Evolutionary conservation across 2,888 invertebrate genomes (phyloP), one percentile per base, ranked within the genome.

Genomic region (Mechanitis mazaeus): DNA sequence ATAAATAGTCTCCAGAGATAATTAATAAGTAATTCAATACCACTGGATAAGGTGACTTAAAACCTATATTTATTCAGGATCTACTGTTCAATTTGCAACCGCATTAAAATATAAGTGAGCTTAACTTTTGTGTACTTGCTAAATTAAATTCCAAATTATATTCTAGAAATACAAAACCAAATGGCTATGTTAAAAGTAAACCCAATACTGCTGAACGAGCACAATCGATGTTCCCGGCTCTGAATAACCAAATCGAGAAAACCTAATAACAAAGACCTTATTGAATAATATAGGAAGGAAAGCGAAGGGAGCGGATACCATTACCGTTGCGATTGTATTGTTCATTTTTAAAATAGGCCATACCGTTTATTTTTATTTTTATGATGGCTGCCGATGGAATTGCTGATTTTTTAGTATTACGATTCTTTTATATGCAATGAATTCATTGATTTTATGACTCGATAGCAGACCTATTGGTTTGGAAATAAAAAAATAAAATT

Each of bases 211-310:
- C 50, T 31, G 50, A 50, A 31, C 31, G 31, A 50, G 50, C 50
- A 50, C 47, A 50, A 50, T 50, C 50, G 47, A 50, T 12, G 50
- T 50, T 31, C 50, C 31, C 50, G 11, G 50, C 28, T 50, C 28
- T 7, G 50, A 50, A 31, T 50, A 50, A 50, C 50, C 50, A 31
- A 50, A 50, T 50, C 50, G 50, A 50, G 50, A 31, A 47, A 50
- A 50, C 31, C 31, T 50, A 50, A 50, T 50, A 50, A 50, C 50
- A 61, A 59, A 64, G 58, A 53, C 12, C 50, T 11, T 58, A 62
- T 62, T 64, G 61, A 66, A 62, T 64, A 64, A 66, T 61, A 64
- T 56, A 62, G 59, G 54, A 64, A 33, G 64, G 56, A 58, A 60
- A 55, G 59, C 59, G 55, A 55, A 33, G 59, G 53, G 45, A 56